phyloP scores from a whole-genome alignment of 2,113 vertebrate species.

The Tychaedon coryphoeus region DNA sequence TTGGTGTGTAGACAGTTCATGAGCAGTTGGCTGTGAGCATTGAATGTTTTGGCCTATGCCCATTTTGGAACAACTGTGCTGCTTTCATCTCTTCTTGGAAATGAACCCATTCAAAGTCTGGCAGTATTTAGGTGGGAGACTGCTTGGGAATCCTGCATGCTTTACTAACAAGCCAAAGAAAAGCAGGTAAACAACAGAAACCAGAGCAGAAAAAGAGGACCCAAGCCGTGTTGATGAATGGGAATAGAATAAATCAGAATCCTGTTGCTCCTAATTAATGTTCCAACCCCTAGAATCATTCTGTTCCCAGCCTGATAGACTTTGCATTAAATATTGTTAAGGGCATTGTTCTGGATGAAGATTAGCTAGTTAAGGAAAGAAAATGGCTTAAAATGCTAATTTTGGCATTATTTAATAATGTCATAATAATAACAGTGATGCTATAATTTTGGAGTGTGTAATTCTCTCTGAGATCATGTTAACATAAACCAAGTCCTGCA shows the following conservation, averaged over 20 bases:
- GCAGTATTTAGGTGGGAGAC: neutral
- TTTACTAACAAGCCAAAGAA: neutral
- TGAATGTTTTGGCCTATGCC: slow-evolving; percentile 44
- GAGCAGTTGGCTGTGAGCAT: slow-evolving; percentile 16
- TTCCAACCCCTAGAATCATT: neutral
- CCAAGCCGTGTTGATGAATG: neutral
- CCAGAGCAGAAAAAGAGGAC: neutral
- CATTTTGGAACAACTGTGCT: slow-evolving; percentile 2
- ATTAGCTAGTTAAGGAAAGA: neutral
- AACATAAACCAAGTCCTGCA: neutral
- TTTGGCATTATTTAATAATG: slow-evolving; percentile 41
- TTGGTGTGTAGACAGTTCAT: slow-evolving; percentile 29
- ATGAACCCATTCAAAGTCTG: neutral
- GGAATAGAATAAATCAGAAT: neutral
- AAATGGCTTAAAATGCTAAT: slow-evolving; percentile 19
- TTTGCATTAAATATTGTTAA: neutral
- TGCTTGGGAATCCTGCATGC: neutral
- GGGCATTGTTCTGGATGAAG: neutral
- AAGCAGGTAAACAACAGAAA: slow-evolving; percentile 2
- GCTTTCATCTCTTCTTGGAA: slow-evolving; percentile 38
- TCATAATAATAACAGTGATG: neutral
- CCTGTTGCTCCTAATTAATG: neutral
- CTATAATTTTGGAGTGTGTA: neutral
- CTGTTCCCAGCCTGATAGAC: neutral
- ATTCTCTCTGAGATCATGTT: neutral